A percentile compares a stretch with the other conserved stretches of the same genome.
These are phyloP conservation scores for Callorhinus ursinus DNA, from an alignment of 2,113 vertebrate species.

Conservation along the genomic window DNA sequence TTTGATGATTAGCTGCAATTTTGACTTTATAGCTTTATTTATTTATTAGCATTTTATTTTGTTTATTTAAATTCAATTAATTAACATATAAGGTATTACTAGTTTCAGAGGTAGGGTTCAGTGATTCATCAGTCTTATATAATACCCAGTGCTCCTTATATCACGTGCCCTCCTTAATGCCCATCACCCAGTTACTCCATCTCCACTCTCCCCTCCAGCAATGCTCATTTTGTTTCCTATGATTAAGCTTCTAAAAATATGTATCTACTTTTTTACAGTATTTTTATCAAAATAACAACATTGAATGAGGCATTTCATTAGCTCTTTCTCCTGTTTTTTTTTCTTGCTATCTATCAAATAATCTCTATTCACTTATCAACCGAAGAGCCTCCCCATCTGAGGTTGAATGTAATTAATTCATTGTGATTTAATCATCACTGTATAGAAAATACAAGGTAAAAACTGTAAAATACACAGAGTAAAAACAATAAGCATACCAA, in stretches of 20 bases:
- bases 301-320: not conserved
- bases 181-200: no score
- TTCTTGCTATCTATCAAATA: not conserved
- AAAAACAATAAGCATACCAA: slow-evolving; percentile 13
- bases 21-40: not conserved
- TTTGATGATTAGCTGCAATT: slow-evolving; percentile 17
- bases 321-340: not conserved
- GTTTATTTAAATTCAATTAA: not conserved
- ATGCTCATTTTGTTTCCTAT: no score
- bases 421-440: not conserved
- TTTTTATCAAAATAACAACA: slow-evolving; percentile 42
- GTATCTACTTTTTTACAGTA: not conserved
- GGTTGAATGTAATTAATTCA: not conserved
- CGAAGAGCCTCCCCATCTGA: not conserved
- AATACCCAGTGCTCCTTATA: no score
- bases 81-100: no score
- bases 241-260: not conserved
- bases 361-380: not conserved
- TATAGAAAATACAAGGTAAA: not conserved
- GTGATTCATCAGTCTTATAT: no score
- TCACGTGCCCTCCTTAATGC: no score
- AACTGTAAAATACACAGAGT: not conserved
- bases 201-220: no score
- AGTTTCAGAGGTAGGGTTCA: no score
- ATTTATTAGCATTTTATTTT: not conserved